Conservation (phyloP, 2,888 invertebrate species). For the Prenolepis imparis region DNA sequence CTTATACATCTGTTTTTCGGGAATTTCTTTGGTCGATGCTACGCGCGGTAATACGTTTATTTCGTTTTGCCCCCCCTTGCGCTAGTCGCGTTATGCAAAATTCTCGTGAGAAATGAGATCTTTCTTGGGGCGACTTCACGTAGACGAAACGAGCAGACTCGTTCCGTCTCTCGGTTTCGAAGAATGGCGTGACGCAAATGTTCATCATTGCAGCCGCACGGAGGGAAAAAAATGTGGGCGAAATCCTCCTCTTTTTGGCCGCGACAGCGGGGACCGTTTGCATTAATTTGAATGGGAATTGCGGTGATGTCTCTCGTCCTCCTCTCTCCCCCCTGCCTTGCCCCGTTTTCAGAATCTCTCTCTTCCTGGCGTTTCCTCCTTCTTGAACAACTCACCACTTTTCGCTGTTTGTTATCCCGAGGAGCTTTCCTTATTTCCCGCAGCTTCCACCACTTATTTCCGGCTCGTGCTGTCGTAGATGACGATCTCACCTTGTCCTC, state of each 20-base stretch:
- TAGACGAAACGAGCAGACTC: slow-evolving; percentile 53
- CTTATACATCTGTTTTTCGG: not conserved
- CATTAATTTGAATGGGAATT: slow-evolving; percentile 83
- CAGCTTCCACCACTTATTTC: slow-evolving; percentile 64
- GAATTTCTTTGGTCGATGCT: slow-evolving; percentile 6
- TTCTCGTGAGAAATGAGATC: slow-evolving; percentile 51
- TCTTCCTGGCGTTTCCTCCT: slow-evolving; percentile 53
- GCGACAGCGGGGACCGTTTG: slow-evolving; percentile 77
- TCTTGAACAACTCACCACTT: slow-evolving; percentile 74
- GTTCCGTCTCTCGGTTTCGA: slow-evolving; percentile 48
- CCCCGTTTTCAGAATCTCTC: slow-evolving; percentile 53
- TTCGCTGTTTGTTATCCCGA: slow-evolving; percentile 76
- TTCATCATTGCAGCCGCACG: slow-evolving; percentile 75
- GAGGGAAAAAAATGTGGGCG: slow-evolving; percentile 74
- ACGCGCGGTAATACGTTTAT: not conserved
- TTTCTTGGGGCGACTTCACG: slow-evolving; percentile 44
- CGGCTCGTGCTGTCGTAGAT: slow-evolving; percentile 55
- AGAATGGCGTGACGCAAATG: slow-evolving; percentile 73
- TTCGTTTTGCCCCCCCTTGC: slow-evolving; percentile 27
- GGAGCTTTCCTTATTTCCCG: slow-evolving; percentile 62
- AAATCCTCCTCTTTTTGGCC: slow-evolving; percentile 74
- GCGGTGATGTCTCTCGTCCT: slow-evolving; percentile 72
- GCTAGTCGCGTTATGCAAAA: slow-evolving; percentile 62
- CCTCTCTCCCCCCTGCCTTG: slow-evolving; percentile 17
- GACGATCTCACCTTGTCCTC: slow-evolving; percentile 51